Percentiles rank a stretch among this genome's conserved stretches.
These are phyloP conservation scores for Campylomormyrus tamandua DNA, from an alignment of 2,113 vertebrate species.

Conservation along the genomic window DNA sequence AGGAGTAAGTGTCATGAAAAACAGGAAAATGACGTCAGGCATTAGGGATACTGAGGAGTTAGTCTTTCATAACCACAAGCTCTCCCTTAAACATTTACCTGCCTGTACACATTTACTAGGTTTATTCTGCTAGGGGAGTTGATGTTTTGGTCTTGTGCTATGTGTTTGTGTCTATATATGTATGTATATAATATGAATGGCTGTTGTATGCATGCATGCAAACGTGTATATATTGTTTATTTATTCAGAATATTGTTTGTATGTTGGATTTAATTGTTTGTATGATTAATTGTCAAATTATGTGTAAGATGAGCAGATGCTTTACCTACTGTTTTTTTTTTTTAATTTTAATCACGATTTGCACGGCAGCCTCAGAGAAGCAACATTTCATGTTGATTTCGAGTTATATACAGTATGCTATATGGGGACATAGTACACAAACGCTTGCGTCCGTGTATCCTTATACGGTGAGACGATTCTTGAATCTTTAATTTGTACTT, in stretches of 20 bases:
- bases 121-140: too few species aligned
- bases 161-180: not conserved
- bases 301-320: not conserved
- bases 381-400: not conserved
- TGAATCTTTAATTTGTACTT: not conserved
- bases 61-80: not conserved
- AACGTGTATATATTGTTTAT: not conserved
- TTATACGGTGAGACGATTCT: not conserved
- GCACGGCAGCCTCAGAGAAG: not conserved
- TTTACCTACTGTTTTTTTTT: not conserved
- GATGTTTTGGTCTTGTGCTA: too few species aligned
- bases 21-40: not conserved
- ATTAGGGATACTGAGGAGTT: not conserved
- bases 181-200: not conserved
- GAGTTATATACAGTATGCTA: not conserved
- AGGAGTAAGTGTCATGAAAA: not conserved
- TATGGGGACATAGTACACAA: not conserved
- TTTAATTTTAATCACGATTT: not conserved
- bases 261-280: not conserved
- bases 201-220: too few species aligned
- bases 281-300: not conserved
- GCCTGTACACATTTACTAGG: too few species aligned
- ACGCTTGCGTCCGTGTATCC: not conserved
- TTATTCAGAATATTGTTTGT: not conserved
- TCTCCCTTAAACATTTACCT: not conserved